These are phyloP conservation scores for Nyctalus aviator DNA, from an alignment of 2,797 vertebrate genomes.

Conservation along the genomic window DNA sequence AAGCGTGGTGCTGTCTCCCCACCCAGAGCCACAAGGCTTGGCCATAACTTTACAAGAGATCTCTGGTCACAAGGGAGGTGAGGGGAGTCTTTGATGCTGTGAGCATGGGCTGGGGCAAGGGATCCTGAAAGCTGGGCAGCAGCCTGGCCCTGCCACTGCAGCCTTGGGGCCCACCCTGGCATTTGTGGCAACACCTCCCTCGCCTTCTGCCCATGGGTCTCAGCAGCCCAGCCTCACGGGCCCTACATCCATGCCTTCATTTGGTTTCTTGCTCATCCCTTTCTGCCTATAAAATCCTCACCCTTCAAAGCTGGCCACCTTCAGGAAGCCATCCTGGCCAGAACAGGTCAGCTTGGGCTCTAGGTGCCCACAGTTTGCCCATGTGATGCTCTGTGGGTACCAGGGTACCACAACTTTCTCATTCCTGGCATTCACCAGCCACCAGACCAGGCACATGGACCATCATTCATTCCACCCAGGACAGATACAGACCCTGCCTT, in stretches of 20 bases:
- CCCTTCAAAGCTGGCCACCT: neutral
- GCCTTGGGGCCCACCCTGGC: neutral
- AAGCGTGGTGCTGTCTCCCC: neutral
- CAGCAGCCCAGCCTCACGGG: neutral
- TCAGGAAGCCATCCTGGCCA: neutral
- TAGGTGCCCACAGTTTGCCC: neutral
- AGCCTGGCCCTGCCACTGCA: neutral
- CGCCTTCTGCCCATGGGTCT: neutral
- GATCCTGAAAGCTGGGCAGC: neutral
- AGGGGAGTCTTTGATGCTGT: neutral
- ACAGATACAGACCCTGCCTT: neutral
- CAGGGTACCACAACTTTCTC: neutral
- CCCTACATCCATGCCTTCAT: neutral
- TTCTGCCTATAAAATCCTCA: neutral
- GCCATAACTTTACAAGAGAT: neutral
- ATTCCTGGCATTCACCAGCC: neutral
- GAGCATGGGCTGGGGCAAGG: neutral
- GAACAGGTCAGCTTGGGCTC: neutral
- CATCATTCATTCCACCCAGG: rapidly evolving
- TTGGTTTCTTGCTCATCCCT: neutral
- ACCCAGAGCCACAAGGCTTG: neutral
- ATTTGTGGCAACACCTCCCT: neutral
- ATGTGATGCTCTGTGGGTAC: neutral
- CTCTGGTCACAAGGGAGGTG: neutral
- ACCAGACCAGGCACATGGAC: neutral